Percentiles rank a stretch among this genome's conserved stretches.
Conservation (phyloP, 2,888 invertebrate species). For the Notodonta dromedarius region DNA sequence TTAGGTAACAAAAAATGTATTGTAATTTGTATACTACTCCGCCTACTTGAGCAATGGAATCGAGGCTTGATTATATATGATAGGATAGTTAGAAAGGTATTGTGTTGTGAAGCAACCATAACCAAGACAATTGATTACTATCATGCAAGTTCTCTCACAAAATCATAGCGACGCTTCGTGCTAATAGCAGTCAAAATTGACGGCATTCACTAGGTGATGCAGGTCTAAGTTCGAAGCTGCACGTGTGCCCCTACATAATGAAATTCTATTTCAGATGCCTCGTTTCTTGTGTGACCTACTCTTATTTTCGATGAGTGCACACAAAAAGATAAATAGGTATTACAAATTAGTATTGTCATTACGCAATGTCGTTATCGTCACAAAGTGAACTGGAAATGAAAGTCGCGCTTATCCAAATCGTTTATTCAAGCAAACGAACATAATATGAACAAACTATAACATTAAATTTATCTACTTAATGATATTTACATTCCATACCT, state of each 20-base stretch:
- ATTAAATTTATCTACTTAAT: slow-evolving; percentile 84
- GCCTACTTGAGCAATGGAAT: neutral
- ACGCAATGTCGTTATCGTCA: slow-evolving; percentile 28
- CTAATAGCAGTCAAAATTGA: neutral
- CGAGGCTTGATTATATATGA: neutral
- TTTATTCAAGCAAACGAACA: slow-evolving; percentile 84
- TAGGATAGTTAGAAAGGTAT: neutral
- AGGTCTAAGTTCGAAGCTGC: neutral
- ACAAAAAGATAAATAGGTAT: slow-evolving; percentile 13
- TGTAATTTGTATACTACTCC: neutral
- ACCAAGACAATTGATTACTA: neutral
- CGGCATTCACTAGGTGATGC: neutral
- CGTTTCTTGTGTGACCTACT: slow-evolving; percentile 27
- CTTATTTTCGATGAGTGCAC: slow-evolving; percentile 21
- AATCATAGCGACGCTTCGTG: neutral
- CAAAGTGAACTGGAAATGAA: slow-evolving; percentile 47
- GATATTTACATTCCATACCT: slow-evolving; percentile 82
- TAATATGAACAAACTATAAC: slow-evolving; percentile 84
- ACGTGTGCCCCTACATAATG: neutral
- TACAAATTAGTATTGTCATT: slow-evolving; percentile 30
- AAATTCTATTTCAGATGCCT: slow-evolving; percentile 3
- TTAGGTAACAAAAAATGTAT: too few species aligned
- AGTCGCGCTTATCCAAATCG: slow-evolving; percentile 78
- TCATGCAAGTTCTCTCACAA: neutral
- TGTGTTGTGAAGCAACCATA: neutral